Conservation (phyloP, 2,797 vertebrate species). For the Crypturellus tataupa region DNA sequence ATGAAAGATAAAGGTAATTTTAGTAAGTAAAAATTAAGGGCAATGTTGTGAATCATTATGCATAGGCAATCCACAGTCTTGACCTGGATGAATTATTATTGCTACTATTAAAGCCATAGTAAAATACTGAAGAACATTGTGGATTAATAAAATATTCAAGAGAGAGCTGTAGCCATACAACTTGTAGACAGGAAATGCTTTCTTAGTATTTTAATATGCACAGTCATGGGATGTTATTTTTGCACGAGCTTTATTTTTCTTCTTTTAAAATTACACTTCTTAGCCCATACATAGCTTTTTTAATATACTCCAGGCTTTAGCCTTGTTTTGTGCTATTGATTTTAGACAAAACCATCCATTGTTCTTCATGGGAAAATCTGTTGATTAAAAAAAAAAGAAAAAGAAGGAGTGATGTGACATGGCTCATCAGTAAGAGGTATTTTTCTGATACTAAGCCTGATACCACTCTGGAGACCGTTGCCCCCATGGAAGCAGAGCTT, state of each 20-base stretch:
- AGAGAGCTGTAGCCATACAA: background rate
- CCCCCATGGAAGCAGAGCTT: background rate
- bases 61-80: background rate
- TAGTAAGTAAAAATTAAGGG: background rate
- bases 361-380: background rate
- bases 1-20: background rate
- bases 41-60: background rate
- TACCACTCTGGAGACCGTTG: background rate
- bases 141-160: background rate
- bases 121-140: background rate
- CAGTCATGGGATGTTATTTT: background rate
- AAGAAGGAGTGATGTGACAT: background rate
- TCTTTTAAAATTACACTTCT: slow-evolving; percentile 8
- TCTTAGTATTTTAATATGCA: background rate
- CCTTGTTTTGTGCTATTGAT: background rate
- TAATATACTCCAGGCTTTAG: background rate
- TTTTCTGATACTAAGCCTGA: background rate
- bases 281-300: background rate
- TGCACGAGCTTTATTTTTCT: background rate
- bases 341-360: background rate
- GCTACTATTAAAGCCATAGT: background rate
- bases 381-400: background rate
- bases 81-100: background rate
- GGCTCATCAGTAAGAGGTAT: background rate
- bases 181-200: background rate